These are phyloP conservation scores for Antheraea mylitta DNA, from an alignment of 1,140 invertebrate species.

Conservation along the genomic window DNA sequence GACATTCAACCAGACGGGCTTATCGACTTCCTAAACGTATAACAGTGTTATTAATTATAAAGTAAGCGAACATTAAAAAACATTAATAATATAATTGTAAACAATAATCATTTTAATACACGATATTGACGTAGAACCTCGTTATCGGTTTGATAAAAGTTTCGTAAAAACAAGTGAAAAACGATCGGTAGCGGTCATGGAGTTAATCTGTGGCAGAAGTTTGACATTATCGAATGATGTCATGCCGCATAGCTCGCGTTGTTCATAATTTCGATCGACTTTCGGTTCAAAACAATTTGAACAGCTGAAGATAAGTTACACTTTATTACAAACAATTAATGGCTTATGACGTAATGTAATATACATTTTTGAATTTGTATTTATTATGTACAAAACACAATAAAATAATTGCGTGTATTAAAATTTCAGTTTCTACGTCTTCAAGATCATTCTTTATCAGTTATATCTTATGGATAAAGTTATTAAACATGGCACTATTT, in stretches of 20 bases:
- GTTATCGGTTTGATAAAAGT: conserved; percentile 22
- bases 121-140: conserved; percentile 19
- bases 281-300: background rate
- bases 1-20: conserved; percentile 11
- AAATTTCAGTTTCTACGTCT: too few species aligned
- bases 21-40: conserved; percentile 16
- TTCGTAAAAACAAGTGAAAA: conserved; percentile 26
- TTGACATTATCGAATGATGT: background rate
- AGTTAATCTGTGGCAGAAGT: background rate
- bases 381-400: too few species aligned
- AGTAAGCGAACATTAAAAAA: background rate
- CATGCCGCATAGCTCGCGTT: background rate
- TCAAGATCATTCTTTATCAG: too few species aligned
- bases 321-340: background rate
- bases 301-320: background rate
- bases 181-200: conserved; percentile 10
- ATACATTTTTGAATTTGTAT: too few species aligned
- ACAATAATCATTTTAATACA: conserved; percentile 11
- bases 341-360: background rate
- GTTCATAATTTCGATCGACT: background rate
- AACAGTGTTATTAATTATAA: background rate
- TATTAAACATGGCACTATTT: too few species aligned
- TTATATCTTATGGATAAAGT: too few species aligned
- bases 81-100: conserved; percentile 7
- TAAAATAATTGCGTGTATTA: too few species aligned